phyloP scores from a whole-genome alignment of 2,888 invertebrate species.

The Rhagium mordax region DNA sequence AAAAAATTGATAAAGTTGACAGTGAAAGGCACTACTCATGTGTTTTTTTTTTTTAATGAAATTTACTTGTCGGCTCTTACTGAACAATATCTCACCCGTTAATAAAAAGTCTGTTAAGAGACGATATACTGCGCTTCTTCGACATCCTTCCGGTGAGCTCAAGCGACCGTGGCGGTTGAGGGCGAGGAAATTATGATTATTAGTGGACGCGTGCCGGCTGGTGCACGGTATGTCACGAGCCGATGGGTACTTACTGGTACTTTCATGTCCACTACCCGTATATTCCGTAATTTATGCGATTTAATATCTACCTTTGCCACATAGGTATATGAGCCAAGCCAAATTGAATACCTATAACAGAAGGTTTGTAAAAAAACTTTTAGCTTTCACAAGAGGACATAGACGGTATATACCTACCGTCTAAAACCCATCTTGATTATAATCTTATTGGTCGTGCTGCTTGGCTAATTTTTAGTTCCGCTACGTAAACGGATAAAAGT shows the following conservation, averaged over 20 bases:
- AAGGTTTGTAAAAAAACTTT: too few relatives aligned
- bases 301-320: too few relatives aligned
- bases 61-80: too few relatives aligned
- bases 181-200: slow-evolving; percentile 26
- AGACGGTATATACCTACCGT: too few relatives aligned
- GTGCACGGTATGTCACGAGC: slow-evolving; percentile 27
- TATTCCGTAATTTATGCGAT: background rate
- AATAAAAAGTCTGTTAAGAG: slow-evolving; percentile 31
- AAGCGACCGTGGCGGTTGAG: slow-evolving; percentile 35
- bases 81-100: background rate
- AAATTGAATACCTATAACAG: too few relatives aligned
- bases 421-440: background rate
- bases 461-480: background rate
- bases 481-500: background rate
- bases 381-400: too few relatives aligned
- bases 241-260: slow-evolving; percentile 3
- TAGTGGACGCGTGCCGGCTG: slow-evolving; percentile 34
- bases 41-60: too few relatives aligned
- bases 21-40: too few relatives aligned
- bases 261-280: background rate
- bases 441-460: background rate
- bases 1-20: too few relatives aligned
- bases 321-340: too few relatives aligned
- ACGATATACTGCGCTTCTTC: slow-evolving; percentile 23
- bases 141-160: slow-evolving; percentile 45